A percentile compares a stretch with the other conserved stretches of the same genome.
Evolutionary conservation across 2,113 vertebrate genomes (phyloP).

Genomic region (Perca flavescens): DNA sequence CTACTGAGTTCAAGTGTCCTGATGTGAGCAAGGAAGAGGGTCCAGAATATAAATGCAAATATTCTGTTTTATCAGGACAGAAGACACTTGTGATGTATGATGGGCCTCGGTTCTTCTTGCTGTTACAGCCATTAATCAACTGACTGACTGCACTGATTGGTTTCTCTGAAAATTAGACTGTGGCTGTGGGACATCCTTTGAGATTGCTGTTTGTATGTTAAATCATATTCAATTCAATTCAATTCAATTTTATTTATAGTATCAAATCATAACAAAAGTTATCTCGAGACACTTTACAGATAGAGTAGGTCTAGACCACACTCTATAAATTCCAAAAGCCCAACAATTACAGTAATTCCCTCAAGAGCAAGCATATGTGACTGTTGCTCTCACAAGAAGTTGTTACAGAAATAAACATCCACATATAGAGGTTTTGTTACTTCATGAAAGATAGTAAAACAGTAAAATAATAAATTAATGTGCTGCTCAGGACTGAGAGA

Average conservation of each 20-base stretch:
- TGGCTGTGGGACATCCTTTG: neutral
- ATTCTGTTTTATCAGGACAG: neutral
- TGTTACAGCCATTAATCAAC: conserved; percentile 29
- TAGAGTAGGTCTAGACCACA: too few relatives aligned
- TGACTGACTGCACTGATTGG: conserved; percentile 18
- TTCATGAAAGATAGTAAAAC: neutral
- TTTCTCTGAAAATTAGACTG: conserved; percentile 24
- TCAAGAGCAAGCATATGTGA: too few relatives aligned
- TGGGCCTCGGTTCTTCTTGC: neutral
- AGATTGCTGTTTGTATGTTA: neutral
- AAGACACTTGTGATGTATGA: conserved; percentile 24
- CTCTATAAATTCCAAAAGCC: too few relatives aligned
- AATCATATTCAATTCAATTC: too few relatives aligned
- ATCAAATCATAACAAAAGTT: too few relatives aligned
- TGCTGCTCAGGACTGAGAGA: neutral
- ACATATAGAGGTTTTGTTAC: neutral
- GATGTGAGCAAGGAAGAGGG: neutral
- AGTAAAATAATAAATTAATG: neutral
- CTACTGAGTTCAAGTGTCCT: conserved; percentile 7
- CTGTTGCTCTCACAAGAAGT: neutral
- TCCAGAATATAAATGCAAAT: conserved; percentile 23
- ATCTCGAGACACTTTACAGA: too few relatives aligned
- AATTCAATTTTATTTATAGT: too few relatives aligned
- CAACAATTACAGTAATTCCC: too few relatives aligned
- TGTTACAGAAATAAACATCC: neutral